Percentiles rank a stretch among this genome's conserved stretches.
Evolutionary conservation across 2,888 invertebrate species (phyloP).

Genomic region (Dioctria linearis): DNA sequence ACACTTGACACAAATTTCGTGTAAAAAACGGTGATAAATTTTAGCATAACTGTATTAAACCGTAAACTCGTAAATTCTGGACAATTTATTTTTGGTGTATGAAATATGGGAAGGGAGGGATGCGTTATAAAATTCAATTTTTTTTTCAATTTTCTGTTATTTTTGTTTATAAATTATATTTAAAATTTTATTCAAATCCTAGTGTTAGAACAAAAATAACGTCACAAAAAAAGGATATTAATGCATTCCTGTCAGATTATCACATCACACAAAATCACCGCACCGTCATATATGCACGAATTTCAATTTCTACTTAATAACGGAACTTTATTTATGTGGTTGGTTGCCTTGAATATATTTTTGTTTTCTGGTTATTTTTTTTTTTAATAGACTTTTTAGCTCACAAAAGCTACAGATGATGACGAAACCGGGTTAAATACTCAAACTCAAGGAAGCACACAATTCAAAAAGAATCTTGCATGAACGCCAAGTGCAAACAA

Average conservation of each 20-base stretch:
- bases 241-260: no score
- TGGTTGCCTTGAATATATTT: no score
- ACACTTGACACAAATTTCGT: slow-evolving; percentile 36
- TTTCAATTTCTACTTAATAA: no score
- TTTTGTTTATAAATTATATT: no score
- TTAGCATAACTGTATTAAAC: background rate
- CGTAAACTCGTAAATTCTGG: background rate
- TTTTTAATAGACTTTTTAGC: background rate
- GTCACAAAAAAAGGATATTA: no score
- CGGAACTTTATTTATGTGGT: no score
- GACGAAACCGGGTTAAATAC: slow-evolving; percentile 1
- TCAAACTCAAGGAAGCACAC: slow-evolving; percentile 11
- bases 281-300: no score
- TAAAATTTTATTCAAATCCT: slow-evolving; percentile 27
- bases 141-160: no score
- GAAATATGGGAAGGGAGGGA: no score
- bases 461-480: slow-evolving; percentile 1
- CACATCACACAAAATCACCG: no score
- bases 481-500: background rate
- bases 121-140: no score
- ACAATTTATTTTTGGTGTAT: background rate
- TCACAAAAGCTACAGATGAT: background rate
- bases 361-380: no score
- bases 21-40: background rate
- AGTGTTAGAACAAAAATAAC: background rate